phyloP scores from a whole-genome alignment of 2,113 vertebrate species.

The Zosterops pallidus region DNA sequence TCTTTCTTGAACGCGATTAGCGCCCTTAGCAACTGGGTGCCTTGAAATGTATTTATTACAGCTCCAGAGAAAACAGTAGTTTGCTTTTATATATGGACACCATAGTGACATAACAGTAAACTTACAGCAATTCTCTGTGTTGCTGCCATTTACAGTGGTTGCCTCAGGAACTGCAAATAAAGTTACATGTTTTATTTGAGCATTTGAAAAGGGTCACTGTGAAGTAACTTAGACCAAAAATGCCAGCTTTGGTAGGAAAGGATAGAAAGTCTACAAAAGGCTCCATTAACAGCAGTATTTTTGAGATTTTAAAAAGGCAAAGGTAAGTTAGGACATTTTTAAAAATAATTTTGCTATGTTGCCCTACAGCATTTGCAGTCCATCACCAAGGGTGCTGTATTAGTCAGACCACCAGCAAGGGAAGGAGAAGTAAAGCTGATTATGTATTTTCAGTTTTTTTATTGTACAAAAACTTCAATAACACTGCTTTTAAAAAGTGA shows the following conservation, averaged over 20 bases:
- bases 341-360: neutral
- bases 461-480: neutral
- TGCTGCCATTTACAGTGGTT: constrained; percentile 57
- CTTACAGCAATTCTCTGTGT: constrained; percentile 51
- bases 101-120: constrained; percentile 72
- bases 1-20: constrained; percentile 1
- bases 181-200: constrained; percentile 42
- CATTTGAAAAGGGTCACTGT: constrained; percentile 45
- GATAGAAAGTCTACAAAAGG: neutral
- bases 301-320: neutral
- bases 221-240: constrained; percentile 4
- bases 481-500: neutral
- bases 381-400: neutral
- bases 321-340: neutral
- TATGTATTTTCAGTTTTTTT: neutral
- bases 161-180: constrained; percentile 67
- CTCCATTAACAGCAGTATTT: neutral
- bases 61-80: constrained; percentile 61
- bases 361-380: neutral
- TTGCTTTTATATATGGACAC: constrained; percentile 65
- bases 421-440: neutral
- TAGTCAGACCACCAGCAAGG: neutral
- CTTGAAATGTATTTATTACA: constrained; percentile 55
- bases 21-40: constrained; percentile 46
- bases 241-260: neutral